A percentile compares a stretch with the other conserved stretches of the same genome.
These are phyloP conservation scores for Glaucidium brasilianum DNA, from an alignment of 2,113 vertebrate genomes.

Conservation along the genomic window DNA sequence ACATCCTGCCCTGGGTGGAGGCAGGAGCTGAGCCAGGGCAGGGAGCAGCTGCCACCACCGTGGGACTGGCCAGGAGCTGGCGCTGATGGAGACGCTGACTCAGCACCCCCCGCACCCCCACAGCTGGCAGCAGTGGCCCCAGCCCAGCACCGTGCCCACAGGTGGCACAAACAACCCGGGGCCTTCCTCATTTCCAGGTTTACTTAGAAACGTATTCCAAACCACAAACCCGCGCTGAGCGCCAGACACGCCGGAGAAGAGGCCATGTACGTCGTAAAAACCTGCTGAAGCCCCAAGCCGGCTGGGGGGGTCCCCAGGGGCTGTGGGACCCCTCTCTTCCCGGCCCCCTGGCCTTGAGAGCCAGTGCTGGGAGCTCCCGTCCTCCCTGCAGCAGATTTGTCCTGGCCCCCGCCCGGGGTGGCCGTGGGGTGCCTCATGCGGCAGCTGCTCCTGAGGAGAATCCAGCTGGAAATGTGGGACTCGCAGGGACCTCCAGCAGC, in stretches of 20 bases:
- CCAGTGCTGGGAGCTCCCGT: background rate
- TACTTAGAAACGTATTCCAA: constrained; percentile 58
- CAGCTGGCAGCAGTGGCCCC: background rate
- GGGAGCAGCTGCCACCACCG: background rate
- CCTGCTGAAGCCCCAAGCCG: background rate
- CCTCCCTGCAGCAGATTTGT: background rate
- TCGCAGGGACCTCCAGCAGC: background rate
- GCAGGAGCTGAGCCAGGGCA: background rate
- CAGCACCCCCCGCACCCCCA: background rate
- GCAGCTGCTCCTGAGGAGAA: background rate
- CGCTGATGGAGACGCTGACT: background rate
- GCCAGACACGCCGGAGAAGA: background rate
- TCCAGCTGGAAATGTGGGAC: background rate
- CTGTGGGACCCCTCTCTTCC: background rate
- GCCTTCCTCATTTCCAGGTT: constrained; percentile 12
- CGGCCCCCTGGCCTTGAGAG: rapidly evolving
- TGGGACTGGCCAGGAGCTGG: background rate
- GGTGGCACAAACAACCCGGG: rapidly evolving
- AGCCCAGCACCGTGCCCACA: rapidly evolving
- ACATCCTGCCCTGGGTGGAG: background rate
- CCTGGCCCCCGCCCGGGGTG: background rate
- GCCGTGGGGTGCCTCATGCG: background rate
- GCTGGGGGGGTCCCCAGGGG: background rate
- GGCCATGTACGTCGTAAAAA: background rate
- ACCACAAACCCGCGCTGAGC: background rate